Evolutionary conservation across 2,888 invertebrate species (phyloP).

Genomic region (Phaonia tiefii): DNA sequence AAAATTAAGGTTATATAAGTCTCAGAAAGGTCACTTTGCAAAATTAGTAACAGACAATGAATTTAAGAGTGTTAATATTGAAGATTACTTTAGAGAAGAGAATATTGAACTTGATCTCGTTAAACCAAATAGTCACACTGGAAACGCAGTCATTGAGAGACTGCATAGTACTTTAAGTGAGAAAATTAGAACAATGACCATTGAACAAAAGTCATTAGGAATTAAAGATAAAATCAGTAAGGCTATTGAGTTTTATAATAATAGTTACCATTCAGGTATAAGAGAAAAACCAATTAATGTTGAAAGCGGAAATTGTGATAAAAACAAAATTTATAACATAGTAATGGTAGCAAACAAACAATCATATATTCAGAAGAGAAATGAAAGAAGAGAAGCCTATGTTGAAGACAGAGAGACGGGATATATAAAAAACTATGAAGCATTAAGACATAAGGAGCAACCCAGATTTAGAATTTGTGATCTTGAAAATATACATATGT

Average conservation of each 20-base stretch:
- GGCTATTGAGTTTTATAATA: constrained; percentile 35
- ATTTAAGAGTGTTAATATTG: not conserved
- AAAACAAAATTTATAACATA: too few species aligned
- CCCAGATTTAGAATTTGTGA: constrained; percentile 45
- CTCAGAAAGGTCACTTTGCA: not conserved
- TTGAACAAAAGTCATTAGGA: not conserved
- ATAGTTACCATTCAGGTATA: constrained; percentile 30
- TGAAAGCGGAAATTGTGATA: constrained; percentile 23
- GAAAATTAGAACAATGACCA: not conserved
- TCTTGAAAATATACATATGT: constrained; percentile 31
- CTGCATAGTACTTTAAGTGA: not conserved
- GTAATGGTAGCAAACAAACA: constrained; percentile 13
- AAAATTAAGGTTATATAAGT: not conserved
- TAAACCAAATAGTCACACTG: constrained; percentile 19
- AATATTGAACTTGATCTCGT: not conserved
- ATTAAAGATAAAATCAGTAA: too few species aligned
- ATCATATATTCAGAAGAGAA: constrained; percentile 28
- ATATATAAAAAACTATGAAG: constrained; percentile 34
- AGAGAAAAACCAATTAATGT: constrained; percentile 30
- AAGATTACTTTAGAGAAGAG: too few species aligned
- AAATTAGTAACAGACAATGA: not conserved
- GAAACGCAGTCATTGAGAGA: not conserved
- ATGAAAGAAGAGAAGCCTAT: constrained; percentile 56
- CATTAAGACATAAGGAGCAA: too few species aligned
- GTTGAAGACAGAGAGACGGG: constrained; percentile 5